phyloP scores from a whole-genome alignment of 2,888 invertebrate genomes.

The Myopa testacea region DNA sequence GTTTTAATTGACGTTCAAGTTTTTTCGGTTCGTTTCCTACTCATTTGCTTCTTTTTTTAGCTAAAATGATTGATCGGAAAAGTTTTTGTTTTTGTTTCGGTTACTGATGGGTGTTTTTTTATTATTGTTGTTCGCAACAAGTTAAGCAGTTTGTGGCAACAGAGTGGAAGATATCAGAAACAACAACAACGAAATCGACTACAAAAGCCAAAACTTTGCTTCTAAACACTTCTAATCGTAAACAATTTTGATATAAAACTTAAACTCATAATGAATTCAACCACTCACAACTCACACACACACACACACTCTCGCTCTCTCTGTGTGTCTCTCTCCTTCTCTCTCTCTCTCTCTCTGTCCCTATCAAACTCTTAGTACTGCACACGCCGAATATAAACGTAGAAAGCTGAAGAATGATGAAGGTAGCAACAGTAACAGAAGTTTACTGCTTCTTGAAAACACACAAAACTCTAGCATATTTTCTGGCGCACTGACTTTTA shows the following conservation, averaged over 20 bases:
- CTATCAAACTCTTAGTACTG: not conserved
- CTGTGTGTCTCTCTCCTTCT: no score
- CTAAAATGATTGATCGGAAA: constrained; percentile 29
- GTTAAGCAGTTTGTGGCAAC: not conserved
- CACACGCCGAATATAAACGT: not conserved
- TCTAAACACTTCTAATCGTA: not conserved
- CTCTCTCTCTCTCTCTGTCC: no score
- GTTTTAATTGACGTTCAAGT: no score
- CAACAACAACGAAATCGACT: not conserved
- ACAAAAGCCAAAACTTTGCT: not conserved
- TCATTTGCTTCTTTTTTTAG: no score
- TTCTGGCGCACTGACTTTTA: not conserved
- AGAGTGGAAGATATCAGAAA: not conserved
- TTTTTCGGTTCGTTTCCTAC: no score
- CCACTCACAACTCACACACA: no score
- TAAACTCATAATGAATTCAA: not conserved
- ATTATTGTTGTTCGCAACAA: constrained; percentile 15
- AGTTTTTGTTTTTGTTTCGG: not conserved
- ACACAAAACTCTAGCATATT: not conserved
- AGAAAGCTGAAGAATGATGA: not conserved
- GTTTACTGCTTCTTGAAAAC: not conserved
- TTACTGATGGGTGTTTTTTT: constrained; percentile 8
- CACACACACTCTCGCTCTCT: no score
- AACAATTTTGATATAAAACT: not conserved
- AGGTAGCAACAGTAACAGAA: not conserved